Conservation (phyloP, 2,113 vertebrate species). For the Colossoma macropomum region DNA sequence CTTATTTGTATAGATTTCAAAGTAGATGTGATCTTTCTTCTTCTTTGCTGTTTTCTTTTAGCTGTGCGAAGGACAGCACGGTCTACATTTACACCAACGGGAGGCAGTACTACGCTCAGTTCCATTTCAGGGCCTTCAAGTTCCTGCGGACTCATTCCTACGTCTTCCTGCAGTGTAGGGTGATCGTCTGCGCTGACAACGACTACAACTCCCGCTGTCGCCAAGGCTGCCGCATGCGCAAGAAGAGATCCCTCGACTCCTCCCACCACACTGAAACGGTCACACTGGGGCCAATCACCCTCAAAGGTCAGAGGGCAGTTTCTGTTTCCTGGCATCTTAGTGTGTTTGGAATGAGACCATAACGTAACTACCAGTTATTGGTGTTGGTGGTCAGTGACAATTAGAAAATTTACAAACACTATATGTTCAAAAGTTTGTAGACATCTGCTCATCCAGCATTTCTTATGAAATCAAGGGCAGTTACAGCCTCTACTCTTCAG, state of each 20-base stretch:
- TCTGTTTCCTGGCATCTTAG: background rate
- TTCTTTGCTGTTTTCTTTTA: conserved; percentile 50
- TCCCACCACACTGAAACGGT: conserved; percentile 72
- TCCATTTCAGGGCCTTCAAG: conserved; percentile 82
- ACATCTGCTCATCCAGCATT: too few relatives aligned
- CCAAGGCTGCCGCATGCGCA: conserved; percentile 73
- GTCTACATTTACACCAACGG: conserved; percentile 66
- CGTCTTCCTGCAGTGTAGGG: conserved; percentile 82
- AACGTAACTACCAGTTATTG: too few relatives aligned
- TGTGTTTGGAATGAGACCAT: background rate
- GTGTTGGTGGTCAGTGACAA: too few relatives aligned
- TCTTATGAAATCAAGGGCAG: too few relatives aligned
- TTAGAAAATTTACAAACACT: too few relatives aligned
- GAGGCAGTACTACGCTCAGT: conserved; percentile 66
- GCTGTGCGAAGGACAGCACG: conserved; percentile 79
- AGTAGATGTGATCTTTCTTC: too few relatives aligned
- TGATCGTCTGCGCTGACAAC: conserved; percentile 75
- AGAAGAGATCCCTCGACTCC: conserved; percentile 70
- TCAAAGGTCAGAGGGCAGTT: conserved; percentile 68
- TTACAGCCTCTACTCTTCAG: too few relatives aligned
- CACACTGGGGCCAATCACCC: conserved; percentile 78
- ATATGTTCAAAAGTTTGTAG: too few relatives aligned
- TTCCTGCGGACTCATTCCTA: conserved; percentile 73
- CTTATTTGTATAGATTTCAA: too few relatives aligned
- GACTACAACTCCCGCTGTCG: conserved; percentile 75